These are phyloP conservation scores for Cosmia trapezina DNA, from an alignment of 2,888 invertebrate genomes.

Conservation along the genomic window DNA sequence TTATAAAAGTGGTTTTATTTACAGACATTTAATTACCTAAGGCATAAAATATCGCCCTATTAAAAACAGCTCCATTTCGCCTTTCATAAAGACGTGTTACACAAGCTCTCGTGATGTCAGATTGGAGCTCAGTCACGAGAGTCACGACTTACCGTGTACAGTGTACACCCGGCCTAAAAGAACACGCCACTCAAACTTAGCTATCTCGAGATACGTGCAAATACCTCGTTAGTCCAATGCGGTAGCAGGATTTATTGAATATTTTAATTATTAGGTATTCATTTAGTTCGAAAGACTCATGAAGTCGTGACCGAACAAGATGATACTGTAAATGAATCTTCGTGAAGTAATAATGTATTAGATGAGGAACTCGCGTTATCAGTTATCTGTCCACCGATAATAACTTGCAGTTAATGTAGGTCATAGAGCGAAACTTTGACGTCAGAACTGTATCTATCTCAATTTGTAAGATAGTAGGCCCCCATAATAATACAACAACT, in stretches of 20 bases:
- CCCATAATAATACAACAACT: slow-evolving; percentile 29
- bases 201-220: slow-evolving; percentile 57
- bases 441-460: slow-evolving; percentile 19
- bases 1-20: not conserved
- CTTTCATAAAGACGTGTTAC: slow-evolving; percentile 73
- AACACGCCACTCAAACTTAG: slow-evolving; percentile 63
- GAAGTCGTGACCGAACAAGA: slow-evolving; percentile 54
- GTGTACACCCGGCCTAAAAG: slow-evolving; percentile 64
- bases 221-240: slow-evolving; percentile 63
- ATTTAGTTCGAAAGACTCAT: slow-evolving; percentile 46
- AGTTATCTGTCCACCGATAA: slow-evolving; percentile 18
- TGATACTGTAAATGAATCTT: slow-evolving; percentile 41
- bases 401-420: slow-evolving; percentile 42
- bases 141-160: slow-evolving; percentile 72
- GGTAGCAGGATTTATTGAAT: slow-evolving; percentile 63
- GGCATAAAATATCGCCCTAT: slow-evolving; percentile 45
- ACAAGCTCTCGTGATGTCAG: slow-evolving; percentile 71
- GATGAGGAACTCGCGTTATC: slow-evolving; percentile 33
- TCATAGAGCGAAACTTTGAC: slow-evolving; percentile 34
- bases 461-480: slow-evolving; percentile 17
- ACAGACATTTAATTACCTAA: not conserved
- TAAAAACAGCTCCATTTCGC: slow-evolving; percentile 65
- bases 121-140: slow-evolving; percentile 75
- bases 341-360: slow-evolving; percentile 24
- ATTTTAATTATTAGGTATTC: slow-evolving; percentile 68